phyloP scores from a whole-genome alignment of 2,888 invertebrate genomes.

The Chloroclystis v-ata region DNA sequence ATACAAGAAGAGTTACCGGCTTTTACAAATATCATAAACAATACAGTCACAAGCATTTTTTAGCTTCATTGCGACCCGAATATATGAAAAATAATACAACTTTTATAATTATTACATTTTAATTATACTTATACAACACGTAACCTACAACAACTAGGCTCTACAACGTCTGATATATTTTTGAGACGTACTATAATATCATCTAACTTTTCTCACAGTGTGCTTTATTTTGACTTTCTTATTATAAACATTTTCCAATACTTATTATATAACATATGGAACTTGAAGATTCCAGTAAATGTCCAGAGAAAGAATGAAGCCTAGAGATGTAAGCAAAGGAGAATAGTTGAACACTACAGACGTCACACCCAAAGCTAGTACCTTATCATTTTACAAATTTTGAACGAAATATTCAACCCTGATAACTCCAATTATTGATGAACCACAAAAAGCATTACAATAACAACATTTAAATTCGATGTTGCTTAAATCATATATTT shows the following conservation, averaged over 20 bases:
- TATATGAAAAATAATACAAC: slow-evolving; percentile 39
- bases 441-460: slow-evolving; percentile 63
- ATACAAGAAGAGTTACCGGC: slow-evolving; percentile 31
- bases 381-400: slow-evolving; percentile 41
- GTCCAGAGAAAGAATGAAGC: slow-evolving; percentile 54
- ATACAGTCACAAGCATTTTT: slow-evolving; percentile 52
- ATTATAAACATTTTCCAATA: slow-evolving; percentile 66
- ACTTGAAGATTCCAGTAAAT: slow-evolving; percentile 27
- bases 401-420: slow-evolving; percentile 72
- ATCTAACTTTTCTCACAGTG: slow-evolving; percentile 77
- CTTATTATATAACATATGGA: slow-evolving; percentile 53
- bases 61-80: slow-evolving; percentile 56
- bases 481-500: slow-evolving; percentile 59
- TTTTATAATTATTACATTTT: slow-evolving; percentile 19
- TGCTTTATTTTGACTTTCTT: slow-evolving; percentile 77
- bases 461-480: slow-evolving; percentile 75
- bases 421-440: slow-evolving; percentile 73
- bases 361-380: slow-evolving; percentile 39
- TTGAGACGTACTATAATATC: slow-evolving; percentile 66
- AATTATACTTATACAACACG: slow-evolving; percentile 43
- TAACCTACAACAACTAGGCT: slow-evolving; percentile 63
- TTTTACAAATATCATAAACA: slow-evolving; percentile 36
- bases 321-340: slow-evolving; percentile 59
- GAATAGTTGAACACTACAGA: slow-evolving; percentile 34
- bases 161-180: slow-evolving; percentile 70